These are phyloP conservation scores for Otis tarda DNA, from an alignment of 2,113 vertebrate genomes.

Conservation along the genomic window DNA sequence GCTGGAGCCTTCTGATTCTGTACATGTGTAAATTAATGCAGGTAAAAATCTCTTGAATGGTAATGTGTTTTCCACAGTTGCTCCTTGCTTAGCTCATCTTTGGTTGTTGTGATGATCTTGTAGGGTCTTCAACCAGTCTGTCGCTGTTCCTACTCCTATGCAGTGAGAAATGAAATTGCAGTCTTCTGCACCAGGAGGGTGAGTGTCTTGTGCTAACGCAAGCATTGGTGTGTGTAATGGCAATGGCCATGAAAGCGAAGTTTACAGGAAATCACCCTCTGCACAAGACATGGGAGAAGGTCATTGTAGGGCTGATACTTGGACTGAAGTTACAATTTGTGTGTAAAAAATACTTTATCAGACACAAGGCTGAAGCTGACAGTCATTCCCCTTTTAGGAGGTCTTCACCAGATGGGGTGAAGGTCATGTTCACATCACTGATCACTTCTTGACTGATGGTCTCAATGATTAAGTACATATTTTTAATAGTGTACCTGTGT, in stretches of 20 bases:
- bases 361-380: neutral
- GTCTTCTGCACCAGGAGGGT: neutral
- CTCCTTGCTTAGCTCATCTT: neutral
- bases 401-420: neutral
- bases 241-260: neutral
- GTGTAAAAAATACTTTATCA: neutral
- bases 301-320: neutral
- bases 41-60: neutral
- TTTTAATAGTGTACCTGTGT: neutral
- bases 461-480: neutral
- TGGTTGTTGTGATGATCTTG: neutral
- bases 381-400: neutral
- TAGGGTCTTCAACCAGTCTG: neutral
- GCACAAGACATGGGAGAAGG: neutral
- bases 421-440: neutral
- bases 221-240: neutral
- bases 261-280: neutral
- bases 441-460: neutral
- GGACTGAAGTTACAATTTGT: neutral
- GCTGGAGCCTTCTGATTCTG: neutral
- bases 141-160: neutral
- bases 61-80: neutral
- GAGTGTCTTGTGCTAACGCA: neutral
- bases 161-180: slow-evolving; percentile 43
- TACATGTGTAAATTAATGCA: neutral